Conservation (phyloP, 2,113 vertebrate species). For the Tenrec ecaudatus region DNA sequence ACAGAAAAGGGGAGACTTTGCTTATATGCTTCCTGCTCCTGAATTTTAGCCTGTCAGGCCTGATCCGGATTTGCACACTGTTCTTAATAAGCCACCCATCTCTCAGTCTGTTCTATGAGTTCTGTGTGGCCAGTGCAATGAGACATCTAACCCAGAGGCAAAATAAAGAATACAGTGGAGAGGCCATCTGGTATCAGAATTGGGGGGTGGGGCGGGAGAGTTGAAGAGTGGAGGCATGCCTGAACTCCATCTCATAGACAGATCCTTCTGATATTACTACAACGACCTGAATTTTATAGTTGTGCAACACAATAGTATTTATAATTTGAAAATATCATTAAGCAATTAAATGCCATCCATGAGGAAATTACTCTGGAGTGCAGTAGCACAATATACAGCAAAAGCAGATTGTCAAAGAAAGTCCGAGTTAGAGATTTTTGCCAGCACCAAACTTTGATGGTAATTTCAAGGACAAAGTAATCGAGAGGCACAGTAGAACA, state of each 20-base stretch:
- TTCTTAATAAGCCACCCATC: background rate
- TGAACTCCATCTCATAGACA: background rate
- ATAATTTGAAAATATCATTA: constrained; percentile 10
- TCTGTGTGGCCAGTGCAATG: background rate
- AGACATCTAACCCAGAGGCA: background rate
- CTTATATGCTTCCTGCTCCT: background rate
- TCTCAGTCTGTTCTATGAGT: background rate
- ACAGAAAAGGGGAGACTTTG: background rate
- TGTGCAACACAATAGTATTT: background rate
- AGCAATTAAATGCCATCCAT: constrained; percentile 36
- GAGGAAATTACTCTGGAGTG: background rate
- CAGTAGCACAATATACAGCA: background rate
- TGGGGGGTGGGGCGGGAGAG: background rate
- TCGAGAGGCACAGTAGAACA: background rate
- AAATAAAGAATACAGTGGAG: background rate
- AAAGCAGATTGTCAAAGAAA: background rate
- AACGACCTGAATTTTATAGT: background rate
- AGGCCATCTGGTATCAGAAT: background rate
- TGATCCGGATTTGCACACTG: background rate
- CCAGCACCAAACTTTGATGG: background rate
- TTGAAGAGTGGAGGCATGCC: background rate
- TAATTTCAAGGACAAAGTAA: background rate
- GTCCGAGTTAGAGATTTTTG: background rate
- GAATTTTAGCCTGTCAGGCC: too few relatives aligned
- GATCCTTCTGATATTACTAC: background rate